Evolutionary conservation across 2,888 invertebrate genomes (phyloP).

Genomic region (Dryobota labecula): DNA sequence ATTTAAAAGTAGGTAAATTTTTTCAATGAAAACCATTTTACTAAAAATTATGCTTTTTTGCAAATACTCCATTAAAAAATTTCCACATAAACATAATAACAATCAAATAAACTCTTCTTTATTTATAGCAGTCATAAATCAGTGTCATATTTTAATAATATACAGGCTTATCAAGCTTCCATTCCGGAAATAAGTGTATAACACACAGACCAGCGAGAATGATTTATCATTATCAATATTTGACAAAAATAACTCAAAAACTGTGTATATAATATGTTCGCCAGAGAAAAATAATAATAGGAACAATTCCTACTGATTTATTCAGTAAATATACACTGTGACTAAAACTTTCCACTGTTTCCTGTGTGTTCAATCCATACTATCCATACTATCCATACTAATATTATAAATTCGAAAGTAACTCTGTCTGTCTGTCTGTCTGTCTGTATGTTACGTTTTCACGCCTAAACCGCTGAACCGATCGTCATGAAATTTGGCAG

Average conservation of each 20-base stretch:
- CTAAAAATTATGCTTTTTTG: too few relatives aligned
- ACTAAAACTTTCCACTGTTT: too few relatives aligned
- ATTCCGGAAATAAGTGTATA: conserved; percentile 15
- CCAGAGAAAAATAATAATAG: background rate
- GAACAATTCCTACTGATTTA: background rate
- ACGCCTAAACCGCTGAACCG: too few relatives aligned
- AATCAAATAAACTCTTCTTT: background rate
- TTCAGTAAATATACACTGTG: background rate
- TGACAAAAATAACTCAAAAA: background rate
- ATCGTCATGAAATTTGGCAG: too few relatives aligned
- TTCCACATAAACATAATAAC: background rate
- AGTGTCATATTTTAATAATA: conserved; percentile 26
- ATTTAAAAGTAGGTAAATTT: background rate
- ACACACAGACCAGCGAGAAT: background rate
- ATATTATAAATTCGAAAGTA: too few relatives aligned
- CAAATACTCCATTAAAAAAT: conserved; percentile 4
- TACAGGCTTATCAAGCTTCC: conserved; percentile 26
- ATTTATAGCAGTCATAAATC: conserved; percentile 15
- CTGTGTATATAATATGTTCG: background rate
- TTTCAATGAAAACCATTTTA: background rate
- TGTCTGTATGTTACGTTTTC: too few relatives aligned
- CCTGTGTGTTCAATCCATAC: too few relatives aligned
- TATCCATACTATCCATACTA: too few relatives aligned
- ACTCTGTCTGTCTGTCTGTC: too few relatives aligned
- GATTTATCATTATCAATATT: background rate